These are phyloP conservation scores for Penaeus indicus DNA, from an alignment of 1,140 invertebrate species.

Conservation along the genomic window DNA sequence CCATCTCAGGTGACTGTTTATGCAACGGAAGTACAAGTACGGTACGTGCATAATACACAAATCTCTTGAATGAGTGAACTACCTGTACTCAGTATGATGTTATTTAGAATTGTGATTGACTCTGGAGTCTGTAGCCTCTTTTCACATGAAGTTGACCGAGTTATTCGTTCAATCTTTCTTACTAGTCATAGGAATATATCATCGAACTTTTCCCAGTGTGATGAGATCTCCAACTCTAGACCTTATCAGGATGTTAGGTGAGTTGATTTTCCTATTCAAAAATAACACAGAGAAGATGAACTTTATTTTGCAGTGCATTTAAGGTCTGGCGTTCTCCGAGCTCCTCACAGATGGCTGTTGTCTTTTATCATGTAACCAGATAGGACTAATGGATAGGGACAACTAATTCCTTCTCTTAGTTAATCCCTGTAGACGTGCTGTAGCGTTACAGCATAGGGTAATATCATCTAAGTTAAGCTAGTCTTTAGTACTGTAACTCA, in stretches of 20 bases:
- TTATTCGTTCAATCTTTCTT: constrained; percentile 45
- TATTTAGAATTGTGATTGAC: constrained; percentile 39
- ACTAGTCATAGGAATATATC: constrained; percentile 42
- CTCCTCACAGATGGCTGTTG: constrained; percentile 40
- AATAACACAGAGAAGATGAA: too few species aligned
- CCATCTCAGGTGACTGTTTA: neutral
- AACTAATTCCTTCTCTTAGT: constrained; percentile 51
- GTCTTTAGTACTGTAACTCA: constrained; percentile 48
- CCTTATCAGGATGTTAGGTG: neutral
- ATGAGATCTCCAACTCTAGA: constrained; percentile 18
- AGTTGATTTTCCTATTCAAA: too few species aligned
- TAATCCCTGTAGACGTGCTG: constrained; percentile 40
- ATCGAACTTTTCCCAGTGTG: constrained; percentile 38
- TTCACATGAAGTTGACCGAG: constrained; percentile 53
- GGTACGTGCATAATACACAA: constrained; percentile 39
- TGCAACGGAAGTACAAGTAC: neutral
- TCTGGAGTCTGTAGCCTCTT: constrained; percentile 39
- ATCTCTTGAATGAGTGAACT: constrained; percentile 41
- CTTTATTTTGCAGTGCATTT: too few species aligned
- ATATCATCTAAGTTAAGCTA: constrained; percentile 29
- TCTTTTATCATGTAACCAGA: constrained; percentile 32
- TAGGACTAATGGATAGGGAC: constrained; percentile 37
- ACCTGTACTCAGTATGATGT: neutral
- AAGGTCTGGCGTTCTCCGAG: constrained; percentile 5
- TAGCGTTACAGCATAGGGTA: constrained; percentile 39